Evolutionary conservation across 2,888 invertebrate species (phyloP).

Genomic region (Rhyacophila evoluta): DNA sequence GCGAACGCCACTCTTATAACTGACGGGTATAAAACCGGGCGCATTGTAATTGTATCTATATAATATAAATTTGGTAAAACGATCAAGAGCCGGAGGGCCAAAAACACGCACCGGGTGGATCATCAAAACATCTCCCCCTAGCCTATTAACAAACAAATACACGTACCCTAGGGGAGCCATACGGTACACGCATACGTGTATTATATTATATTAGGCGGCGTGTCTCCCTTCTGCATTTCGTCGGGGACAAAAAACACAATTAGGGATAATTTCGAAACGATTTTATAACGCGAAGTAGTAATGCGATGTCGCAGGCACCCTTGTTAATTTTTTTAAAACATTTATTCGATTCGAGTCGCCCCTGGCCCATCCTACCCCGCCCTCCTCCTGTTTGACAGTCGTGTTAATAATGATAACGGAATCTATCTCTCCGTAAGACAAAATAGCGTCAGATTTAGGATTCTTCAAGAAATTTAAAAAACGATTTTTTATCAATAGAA

Average conservation of each 20-base stretch:
- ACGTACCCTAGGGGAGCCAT: background rate
- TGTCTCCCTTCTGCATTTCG: background rate
- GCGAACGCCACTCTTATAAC: too few relatives aligned
- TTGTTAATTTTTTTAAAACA: conserved; percentile 26
- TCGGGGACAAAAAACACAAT: conserved; percentile 44
- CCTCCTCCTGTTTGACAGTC: conserved; percentile 17
- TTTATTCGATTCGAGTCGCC: conserved; percentile 7
- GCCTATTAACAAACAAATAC: conserved; percentile 19
- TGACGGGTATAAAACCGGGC: too few relatives aligned
- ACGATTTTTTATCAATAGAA: too few relatives aligned
- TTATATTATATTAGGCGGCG: background rate
- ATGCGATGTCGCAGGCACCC: conserved; percentile 27
- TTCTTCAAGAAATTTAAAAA: too few relatives aligned
- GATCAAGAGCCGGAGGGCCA: conserved; percentile 15
- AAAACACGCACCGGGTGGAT: conserved; percentile 33
- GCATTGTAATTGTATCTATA: background rate
- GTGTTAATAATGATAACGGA: conserved; percentile 47
- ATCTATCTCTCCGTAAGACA: conserved; percentile 26
- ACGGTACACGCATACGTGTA: conserved; percentile 19
- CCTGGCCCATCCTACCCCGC: conserved; percentile 1
- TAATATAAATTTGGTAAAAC: background rate
- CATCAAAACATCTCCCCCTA: conserved; percentile 31
- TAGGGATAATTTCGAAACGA: conserved; percentile 47
- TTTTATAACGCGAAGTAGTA: conserved; percentile 37
- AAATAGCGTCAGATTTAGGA: background rate